Percentiles rank a stretch among this genome's conserved stretches.
Evolutionary conservation across 2,113 vertebrate genomes (phyloP).

Genomic region (Trichechus manatus): DNA sequence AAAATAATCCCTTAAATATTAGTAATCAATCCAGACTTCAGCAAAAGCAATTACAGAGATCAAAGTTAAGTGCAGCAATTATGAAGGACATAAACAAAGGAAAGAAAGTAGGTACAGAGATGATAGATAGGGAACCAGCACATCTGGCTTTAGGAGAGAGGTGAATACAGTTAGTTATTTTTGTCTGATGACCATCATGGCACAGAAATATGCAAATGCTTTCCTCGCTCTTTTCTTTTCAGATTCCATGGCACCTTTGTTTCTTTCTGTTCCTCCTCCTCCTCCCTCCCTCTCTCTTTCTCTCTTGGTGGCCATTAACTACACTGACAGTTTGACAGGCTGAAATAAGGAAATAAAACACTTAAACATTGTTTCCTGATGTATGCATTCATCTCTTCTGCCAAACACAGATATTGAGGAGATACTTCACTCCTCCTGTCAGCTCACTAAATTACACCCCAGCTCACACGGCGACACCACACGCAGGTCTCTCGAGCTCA

Average conservation of each 20-base stretch:
- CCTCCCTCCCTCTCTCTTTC: conserved; percentile 79
- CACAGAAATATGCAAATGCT: conserved; percentile 72
- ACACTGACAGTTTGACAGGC: conserved; percentile 91
- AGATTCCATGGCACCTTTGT: conserved; percentile 85
- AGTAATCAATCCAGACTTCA: conserved; percentile 7
- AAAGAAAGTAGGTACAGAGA: fast-evolving
- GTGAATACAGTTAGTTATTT: background rate
- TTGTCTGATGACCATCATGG: conserved; percentile 62
- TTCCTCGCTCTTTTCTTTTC: conserved; percentile 78
- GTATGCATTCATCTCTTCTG: conserved; percentile 95
- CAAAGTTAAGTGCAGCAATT: background rate
- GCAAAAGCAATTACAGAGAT: background rate
- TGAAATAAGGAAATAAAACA: conserved; percentile 93
- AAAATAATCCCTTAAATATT: background rate
- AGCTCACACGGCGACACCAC: conserved; percentile 75
- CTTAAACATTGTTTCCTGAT: conserved; percentile 92
- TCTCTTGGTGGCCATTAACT: conserved; percentile 90
- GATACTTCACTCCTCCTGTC: conserved; percentile 94
- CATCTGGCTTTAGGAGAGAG: background rate
- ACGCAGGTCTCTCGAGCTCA: conserved; percentile 71
- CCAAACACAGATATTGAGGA: conserved; percentile 93
- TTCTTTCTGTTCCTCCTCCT: conserved; percentile 81
- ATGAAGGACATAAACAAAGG: background rate
- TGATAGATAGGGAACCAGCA: background rate
- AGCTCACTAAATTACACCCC: conserved; percentile 92